Evolutionary conservation across 2,797 vertebrate species (phyloP).

Genomic region (Sciurus vulgaris): DNA sequence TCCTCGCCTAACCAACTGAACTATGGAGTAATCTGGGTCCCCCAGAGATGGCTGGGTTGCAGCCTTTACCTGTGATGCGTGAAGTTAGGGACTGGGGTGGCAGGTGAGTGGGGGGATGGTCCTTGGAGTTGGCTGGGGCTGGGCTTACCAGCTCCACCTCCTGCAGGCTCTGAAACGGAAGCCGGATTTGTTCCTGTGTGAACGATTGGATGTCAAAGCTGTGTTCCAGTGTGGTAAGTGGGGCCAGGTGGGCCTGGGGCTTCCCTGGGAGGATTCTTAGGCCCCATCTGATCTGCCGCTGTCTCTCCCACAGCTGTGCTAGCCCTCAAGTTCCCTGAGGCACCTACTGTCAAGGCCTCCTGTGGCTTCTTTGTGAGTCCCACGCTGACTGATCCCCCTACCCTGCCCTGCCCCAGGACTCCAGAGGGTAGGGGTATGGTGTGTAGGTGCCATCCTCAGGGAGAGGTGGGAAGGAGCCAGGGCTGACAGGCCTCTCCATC

Average conservation of each 20-base stretch:
- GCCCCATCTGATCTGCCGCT: conserved; percentile 70
- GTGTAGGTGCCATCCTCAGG: neutral
- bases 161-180: conserved; percentile 99
- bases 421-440: conserved; percentile 18
- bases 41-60: conserved; percentile 59
- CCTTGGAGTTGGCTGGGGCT: conserved; percentile 76
- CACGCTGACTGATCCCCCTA: neutral
- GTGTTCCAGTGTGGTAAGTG: conserved; percentile 99
- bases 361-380: conserved; percentile 98
- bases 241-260: conserved; percentile 56
- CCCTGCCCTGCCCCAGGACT: neutral
- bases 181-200: conserved; percentile 97
- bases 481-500: conserved; percentile 67
- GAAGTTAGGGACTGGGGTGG: conserved; percentile 70
- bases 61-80: conserved; percentile 49
- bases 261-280: neutral
- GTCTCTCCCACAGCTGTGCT: conserved; percentile 92
- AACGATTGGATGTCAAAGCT: conserved; percentile 97
- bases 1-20: conserved; percentile 51
- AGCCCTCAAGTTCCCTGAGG: conserved; percentile 98
- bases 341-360: conserved; percentile 98
- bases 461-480: neutral
- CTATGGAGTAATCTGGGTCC: conserved; percentile 43
- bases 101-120: conserved; percentile 78
- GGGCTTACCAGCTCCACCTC: conserved; percentile 85